Evolutionary conservation across 2,797 vertebrate species (phyloP).

Genomic region (Tragopan temminckii): DNA sequence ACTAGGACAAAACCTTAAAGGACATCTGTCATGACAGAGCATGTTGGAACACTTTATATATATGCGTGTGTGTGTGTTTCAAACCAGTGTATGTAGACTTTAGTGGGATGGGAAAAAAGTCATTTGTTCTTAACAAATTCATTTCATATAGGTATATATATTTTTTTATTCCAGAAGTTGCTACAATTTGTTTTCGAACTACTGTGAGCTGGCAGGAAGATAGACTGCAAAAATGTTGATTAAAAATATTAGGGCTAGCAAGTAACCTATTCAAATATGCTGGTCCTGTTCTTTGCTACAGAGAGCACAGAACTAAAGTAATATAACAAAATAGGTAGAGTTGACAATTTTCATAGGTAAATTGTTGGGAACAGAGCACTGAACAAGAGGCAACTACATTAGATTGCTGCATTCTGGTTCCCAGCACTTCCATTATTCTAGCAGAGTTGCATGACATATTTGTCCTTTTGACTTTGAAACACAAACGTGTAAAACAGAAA

Average conservation of each 20-base stretch:
- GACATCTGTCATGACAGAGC: conserved; percentile 40
- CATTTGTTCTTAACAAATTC: background rate
- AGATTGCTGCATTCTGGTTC: background rate
- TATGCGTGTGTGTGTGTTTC: background rate
- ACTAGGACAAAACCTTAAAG: conserved; percentile 73
- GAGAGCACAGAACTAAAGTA: background rate
- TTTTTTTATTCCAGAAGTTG: background rate
- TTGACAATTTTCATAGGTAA: background rate
- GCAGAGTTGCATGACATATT: background rate
- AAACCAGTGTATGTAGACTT: background rate
- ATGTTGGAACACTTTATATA: background rate
- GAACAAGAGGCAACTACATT: background rate
- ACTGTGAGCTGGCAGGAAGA: background rate
- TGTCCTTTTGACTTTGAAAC: background rate
- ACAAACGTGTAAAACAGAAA: background rate
- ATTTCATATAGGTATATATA: background rate
- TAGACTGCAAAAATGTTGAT: background rate
- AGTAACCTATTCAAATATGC: background rate
- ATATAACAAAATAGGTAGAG: background rate
- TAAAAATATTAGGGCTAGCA: background rate
- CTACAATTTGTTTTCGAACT: background rate
- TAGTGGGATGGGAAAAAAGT: background rate
- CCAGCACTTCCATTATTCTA: background rate
- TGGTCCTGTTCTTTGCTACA: background rate
- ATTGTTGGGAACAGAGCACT: background rate